phyloP scores from a whole-genome alignment of 2,113 vertebrate genomes.

The Drymodes brunneopygia region DNA sequence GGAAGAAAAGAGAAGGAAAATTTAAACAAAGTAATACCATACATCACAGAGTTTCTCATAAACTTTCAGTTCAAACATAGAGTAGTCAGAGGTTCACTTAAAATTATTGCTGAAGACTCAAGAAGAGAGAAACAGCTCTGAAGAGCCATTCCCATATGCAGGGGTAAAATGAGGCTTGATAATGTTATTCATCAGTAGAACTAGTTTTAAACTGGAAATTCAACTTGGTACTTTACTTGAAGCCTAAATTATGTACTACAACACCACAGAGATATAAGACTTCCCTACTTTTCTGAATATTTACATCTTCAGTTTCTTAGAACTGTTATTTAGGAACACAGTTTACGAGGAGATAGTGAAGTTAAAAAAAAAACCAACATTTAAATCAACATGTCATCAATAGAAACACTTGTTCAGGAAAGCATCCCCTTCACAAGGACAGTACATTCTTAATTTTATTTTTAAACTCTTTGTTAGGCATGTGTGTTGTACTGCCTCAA shows the following conservation, averaged over 20 bases:
- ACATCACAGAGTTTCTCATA: not conserved
- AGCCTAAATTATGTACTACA: not conserved
- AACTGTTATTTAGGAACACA: not conserved
- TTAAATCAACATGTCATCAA: no score
- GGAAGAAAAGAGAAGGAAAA: not conserved
- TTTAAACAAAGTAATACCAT: not conserved
- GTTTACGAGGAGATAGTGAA: not conserved
- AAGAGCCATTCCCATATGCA: accelerated
- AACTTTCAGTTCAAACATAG: not conserved
- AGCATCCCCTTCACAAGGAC: not conserved
- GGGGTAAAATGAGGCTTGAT: not conserved
- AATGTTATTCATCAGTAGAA: not conserved
- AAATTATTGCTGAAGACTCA: not conserved
- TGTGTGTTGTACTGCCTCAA: not conserved
- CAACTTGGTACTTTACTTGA: not conserved
- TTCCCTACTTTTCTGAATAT: not conserved
- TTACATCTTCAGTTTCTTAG: not conserved
- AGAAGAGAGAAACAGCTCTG: not conserved
- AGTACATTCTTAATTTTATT: not conserved
- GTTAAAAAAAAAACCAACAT: no score
- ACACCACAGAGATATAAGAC: not conserved
- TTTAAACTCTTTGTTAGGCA: not conserved
- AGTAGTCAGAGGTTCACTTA: not conserved
- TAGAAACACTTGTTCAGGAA: not conserved
- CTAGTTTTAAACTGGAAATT: not conserved